Base-by-base conservation (phyloP, 2,797 vertebrate genomes). In the Chromis chromis region DNA sequence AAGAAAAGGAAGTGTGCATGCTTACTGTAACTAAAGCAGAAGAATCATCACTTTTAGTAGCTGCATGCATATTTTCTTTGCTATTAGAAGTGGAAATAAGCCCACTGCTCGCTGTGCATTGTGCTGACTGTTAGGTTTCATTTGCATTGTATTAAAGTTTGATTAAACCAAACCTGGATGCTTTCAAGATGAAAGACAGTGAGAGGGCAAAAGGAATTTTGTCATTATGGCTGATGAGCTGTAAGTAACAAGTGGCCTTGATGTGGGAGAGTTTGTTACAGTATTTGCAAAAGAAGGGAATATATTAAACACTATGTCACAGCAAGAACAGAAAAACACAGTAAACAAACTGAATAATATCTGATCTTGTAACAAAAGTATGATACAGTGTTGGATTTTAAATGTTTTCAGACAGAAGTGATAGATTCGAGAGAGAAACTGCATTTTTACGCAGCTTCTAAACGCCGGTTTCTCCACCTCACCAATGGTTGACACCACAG, bases 401-500 rank as follows among this genome's bases (percentile, higher is more conserved):
- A 31, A 1, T 31, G 2, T 39, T 31, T 33, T 19, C 1, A 24
- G 9, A 22, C 16, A n/a, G 6, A 55, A 33, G 6, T 24, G 27
- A 40, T 12, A 0, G 0, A 27, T 42, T 11, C 49, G 19, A 39
- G 7, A 17, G 25, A 1, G 6, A 60, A 21, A 24, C 2, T 1
- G 9, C n/a, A 44, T 13, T 24, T 49, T 52, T 1, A 44, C 33
- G 21, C 36, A 1, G 6, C 21, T 65, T 22, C 10, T 25, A 12
- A 33, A 44, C 13, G 27, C 9, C 12, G 0, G 1, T 36, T 8
- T 49, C 39, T 50, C 11, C 42, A 8, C 61, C 88, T 93, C 90
- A 98, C 97, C 97, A 46, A 99, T 98, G 14, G 97, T 99, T 25
- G 97, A 98, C 59, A 99, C 97, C 66, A 98, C 97, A 12, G 97